These are phyloP conservation scores for Isurus oxyrinchus DNA, from an alignment of 2,113 vertebrate genomes.

Conservation along the genomic window DNA sequence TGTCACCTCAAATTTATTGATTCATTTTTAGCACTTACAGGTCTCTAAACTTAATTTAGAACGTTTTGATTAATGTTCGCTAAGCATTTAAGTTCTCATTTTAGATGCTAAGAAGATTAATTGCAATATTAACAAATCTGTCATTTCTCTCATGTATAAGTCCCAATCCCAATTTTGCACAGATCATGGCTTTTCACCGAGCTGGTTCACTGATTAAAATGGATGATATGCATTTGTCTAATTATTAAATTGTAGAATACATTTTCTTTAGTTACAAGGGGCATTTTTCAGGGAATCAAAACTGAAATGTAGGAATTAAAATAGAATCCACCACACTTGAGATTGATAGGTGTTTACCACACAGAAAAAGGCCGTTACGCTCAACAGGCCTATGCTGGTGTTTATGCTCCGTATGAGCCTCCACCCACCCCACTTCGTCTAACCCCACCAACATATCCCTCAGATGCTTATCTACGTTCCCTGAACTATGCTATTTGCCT, in stretches of 20 bases:
- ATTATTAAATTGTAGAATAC: not conserved
- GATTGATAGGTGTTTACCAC: not conserved
- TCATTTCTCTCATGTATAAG: not conserved
- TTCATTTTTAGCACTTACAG: slow-evolving; percentile 23
- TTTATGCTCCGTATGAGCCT: not conserved
- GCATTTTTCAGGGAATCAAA: not conserved
- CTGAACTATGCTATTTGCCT: not conserved
- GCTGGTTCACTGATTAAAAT: slow-evolving; percentile 28
- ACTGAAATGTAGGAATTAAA: not conserved
- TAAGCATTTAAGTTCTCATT: slow-evolving; percentile 28
- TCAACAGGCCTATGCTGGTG: not conserved
- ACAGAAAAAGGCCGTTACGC: not conserved
- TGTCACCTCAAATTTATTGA: slow-evolving; percentile 32
- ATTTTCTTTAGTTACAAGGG: not conserved
- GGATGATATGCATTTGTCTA: slow-evolving; percentile 17
- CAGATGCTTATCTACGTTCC: not conserved
- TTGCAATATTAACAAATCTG: slow-evolving; percentile 32
- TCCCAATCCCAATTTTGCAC: slow-evolving; percentile 18
- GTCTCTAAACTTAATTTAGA: slow-evolving; percentile 18
- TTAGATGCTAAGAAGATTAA: slow-evolving; percentile 37
- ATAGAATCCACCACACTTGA: not conserved
- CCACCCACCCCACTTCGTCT: not conserved
- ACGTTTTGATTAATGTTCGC: slow-evolving; percentile 29
- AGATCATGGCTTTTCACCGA: not conserved
- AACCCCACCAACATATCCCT: not conserved